Evolutionary conservation across 2,113 vertebrate genomes (phyloP).

Genomic region (Hylia prasina): DNA sequence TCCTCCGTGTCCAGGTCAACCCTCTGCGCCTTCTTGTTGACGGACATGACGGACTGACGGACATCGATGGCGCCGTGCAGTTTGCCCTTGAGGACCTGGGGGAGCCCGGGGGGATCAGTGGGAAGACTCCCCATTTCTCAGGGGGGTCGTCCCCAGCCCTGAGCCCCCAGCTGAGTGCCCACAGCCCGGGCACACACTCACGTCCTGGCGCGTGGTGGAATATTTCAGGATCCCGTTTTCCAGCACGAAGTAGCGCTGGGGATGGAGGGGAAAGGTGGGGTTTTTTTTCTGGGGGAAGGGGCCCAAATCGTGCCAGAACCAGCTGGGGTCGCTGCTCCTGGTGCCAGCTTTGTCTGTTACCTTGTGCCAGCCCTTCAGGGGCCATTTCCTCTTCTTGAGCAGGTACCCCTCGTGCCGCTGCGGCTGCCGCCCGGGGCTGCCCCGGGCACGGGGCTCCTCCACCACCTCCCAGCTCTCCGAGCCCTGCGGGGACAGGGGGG

Average conservation of each 20-base stretch:
- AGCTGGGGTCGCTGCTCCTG: rapidly evolving
- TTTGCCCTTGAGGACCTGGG: conserved; percentile 84
- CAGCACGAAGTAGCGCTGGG: conserved; percentile 87
- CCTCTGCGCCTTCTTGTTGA: conserved; percentile 90
- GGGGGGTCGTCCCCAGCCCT: not conserved
- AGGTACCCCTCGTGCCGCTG: conserved; percentile 87
- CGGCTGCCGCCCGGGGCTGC: conserved; percentile 52
- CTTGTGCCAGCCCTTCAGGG: conserved; percentile 96
- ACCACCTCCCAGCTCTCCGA: conserved; percentile 89
- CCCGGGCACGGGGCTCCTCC: conserved; percentile 68
- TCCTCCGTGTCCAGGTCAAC: conserved; percentile 91
- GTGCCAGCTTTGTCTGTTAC: conserved; percentile 45
- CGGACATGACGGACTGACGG: conserved; percentile 88
- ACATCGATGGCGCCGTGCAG: conserved; percentile 86
- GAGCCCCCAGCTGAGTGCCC: rapidly evolving
- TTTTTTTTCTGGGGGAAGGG: no score
- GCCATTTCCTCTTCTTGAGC: conserved; percentile 95
- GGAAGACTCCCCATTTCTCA: not conserved
- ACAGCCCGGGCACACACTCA: conserved; percentile 62
- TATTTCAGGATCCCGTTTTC: conserved; percentile 88
- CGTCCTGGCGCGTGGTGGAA: conserved; percentile 84
- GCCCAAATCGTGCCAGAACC: rapidly evolving
- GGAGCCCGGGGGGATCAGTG: not conserved
- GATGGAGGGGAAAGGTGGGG: not conserved
- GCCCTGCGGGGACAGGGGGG: conserved; percentile 41